A percentile compares a stretch with the other conserved stretches of the same genome.
Conservation (phyloP, 2,113 vertebrate species). For the Thamnaconus septentrionalis region DNA sequence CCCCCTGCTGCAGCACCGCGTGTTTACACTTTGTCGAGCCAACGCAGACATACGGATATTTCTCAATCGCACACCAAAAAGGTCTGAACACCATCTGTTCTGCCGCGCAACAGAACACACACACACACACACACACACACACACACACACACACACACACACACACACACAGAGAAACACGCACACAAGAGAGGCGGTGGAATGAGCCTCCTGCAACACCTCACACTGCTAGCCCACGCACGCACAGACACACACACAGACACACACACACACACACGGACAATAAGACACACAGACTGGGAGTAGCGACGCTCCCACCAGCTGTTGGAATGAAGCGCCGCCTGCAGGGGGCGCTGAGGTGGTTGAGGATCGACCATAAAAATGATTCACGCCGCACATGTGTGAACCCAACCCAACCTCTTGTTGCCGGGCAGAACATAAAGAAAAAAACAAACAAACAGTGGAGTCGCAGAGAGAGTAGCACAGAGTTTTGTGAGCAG, state of each 20-base stretch:
- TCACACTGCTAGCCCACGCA: too few species aligned
- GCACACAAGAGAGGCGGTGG: too few species aligned
- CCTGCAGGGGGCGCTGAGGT: slow-evolving; percentile 33
- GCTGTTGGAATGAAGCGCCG: slow-evolving; percentile 69
- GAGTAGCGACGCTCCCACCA: slow-evolving; percentile 71
- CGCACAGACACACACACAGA: too few species aligned
- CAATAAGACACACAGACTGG: slow-evolving; percentile 60
- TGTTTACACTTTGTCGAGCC: slow-evolving; percentile 61
- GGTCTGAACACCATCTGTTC: slow-evolving; percentile 71
- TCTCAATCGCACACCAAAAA: slow-evolving; percentile 61
- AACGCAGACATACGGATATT: slow-evolving; percentile 64
- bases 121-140: slow-evolving; percentile 35
- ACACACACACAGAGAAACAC: too few species aligned
- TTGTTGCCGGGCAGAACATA: slow-evolving; percentile 67
- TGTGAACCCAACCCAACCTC: slow-evolving; percentile 49
- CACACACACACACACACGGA: slow-evolving; percentile 11
- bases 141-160: slow-evolving; percentile 29
- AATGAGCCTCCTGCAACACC: too few species aligned
- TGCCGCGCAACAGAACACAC: slow-evolving; percentile 44
- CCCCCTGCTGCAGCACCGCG: slow-evolving; percentile 47
- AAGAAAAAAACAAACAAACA: too few species aligned
- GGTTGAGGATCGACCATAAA: slow-evolving; percentile 73
- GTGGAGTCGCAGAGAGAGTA: too few species aligned
- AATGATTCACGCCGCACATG: slow-evolving; percentile 68
- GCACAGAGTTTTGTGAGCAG: too few species aligned